Conservation (phyloP, 1,140 invertebrate genomes). For the Drosophila kepulauana region DNA sequence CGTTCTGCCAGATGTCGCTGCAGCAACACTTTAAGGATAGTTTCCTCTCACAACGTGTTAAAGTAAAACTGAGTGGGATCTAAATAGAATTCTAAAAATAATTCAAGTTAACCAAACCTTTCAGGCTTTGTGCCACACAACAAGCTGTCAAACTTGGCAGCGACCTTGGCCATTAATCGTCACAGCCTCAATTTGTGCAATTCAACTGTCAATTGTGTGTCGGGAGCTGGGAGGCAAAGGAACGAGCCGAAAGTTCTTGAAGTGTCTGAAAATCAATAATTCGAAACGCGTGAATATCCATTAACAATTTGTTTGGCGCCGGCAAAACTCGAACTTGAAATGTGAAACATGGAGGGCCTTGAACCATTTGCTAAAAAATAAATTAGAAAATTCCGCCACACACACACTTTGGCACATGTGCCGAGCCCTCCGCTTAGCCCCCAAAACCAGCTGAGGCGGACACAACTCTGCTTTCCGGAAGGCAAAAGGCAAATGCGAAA, state of each 20-base stretch:
- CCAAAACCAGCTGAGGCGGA: conserved; percentile 19
- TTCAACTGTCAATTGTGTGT: conserved; percentile 74
- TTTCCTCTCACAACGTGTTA: neutral
- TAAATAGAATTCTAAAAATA: conserved; percentile 10
- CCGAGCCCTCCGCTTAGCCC: conserved; percentile 4
- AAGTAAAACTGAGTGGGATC: conserved; percentile 24
- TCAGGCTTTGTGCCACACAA: neutral
- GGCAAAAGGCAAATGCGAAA: conserved; percentile 27
- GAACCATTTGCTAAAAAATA: conserved; percentile 81
- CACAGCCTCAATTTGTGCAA: conserved; percentile 75
- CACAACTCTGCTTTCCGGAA: conserved; percentile 28
- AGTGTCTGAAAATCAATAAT: conserved; percentile 70
- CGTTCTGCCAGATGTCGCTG: conserved; percentile 30
- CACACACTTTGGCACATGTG: conserved; percentile 68
- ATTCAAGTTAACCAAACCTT: conserved; percentile 35
- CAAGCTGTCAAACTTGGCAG: conserved; percentile 67
- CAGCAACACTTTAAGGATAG: neutral
- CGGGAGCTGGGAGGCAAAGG: too few species aligned
- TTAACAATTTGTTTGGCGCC: conserved; percentile 79
- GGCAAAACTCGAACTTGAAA: conserved; percentile 62
- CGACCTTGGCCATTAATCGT: conserved; percentile 83
- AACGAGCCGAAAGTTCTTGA: conserved; percentile 52
- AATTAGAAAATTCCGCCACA: conserved; percentile 83
- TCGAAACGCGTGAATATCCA: conserved; percentile 72
- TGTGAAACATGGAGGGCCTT: conserved; percentile 70